Evolutionary conservation across 2,888 invertebrate genomes (phyloP).

Genomic region (Thyatira batis): DNA sequence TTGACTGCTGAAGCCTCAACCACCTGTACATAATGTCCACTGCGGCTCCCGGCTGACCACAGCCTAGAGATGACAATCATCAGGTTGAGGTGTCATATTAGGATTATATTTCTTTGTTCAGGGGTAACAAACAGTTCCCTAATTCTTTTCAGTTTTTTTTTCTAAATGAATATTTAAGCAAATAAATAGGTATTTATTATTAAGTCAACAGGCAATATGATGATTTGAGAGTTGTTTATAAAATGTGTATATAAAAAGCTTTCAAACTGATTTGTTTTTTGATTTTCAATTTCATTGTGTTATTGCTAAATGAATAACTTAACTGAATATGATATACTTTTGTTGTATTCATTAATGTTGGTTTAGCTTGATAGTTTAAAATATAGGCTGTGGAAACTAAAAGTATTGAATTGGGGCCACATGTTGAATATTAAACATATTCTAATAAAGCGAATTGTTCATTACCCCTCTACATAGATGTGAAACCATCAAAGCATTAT

Average conservation of each 20-base stretch:
- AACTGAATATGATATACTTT: too few relatives aligned
- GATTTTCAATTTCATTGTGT: not conserved
- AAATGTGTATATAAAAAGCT: not conserved
- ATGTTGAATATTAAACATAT: not conserved
- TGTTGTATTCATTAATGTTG: not conserved
- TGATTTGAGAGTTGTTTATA: not conserved
- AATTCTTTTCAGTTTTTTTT: not conserved
- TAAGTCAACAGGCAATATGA: not conserved
- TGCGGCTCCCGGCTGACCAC: slow-evolving; percentile 26
- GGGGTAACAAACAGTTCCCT: slow-evolving; percentile 20
- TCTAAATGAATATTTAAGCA: not conserved
- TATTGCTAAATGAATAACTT: too few relatives aligned
- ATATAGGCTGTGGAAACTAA: not conserved
- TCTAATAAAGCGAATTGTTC: not conserved
- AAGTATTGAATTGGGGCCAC: not conserved
- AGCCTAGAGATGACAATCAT: slow-evolving; percentile 8
- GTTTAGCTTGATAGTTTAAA: not conserved
- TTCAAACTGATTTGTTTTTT: not conserved
- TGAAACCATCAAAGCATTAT: not conserved
- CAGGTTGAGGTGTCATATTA: slow-evolving; percentile 8
- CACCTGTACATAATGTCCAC: slow-evolving; percentile 38
- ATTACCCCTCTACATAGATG: slow-evolving; percentile 1
- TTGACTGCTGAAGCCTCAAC: slow-evolving; percentile 50
- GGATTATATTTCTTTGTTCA: slow-evolving; percentile 23
- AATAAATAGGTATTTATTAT: not conserved